Conservation (phyloP, 2,797 vertebrate genomes). For the Buceros bicornis region DNA sequence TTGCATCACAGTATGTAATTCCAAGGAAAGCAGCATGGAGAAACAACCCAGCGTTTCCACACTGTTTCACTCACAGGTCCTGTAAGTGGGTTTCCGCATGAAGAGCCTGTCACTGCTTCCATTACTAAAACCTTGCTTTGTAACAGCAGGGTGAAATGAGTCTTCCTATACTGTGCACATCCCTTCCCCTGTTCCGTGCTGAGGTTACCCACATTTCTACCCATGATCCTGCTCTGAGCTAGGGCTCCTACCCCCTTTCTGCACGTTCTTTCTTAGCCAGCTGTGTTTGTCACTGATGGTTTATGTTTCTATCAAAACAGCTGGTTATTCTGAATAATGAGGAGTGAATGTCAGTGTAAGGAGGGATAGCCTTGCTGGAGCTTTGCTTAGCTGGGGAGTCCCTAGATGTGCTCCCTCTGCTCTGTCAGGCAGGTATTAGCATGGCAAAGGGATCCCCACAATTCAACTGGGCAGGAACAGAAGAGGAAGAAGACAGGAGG, state of each 20-base stretch:
- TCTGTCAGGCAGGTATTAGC: neutral
- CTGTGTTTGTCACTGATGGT: neutral
- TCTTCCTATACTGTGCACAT: neutral
- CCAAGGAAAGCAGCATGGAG: neutral
- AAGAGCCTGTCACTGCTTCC: neutral
- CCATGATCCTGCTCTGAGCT: neutral
- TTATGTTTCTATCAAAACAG: neutral
- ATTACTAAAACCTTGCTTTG: neutral
- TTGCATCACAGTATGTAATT: neutral
- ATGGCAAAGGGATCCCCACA: neutral
- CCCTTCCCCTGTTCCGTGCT: neutral
- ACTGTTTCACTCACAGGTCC: neutral
- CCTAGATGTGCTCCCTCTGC: neutral
- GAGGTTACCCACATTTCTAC: neutral
- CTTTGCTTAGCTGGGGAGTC: neutral
- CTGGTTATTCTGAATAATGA: neutral
- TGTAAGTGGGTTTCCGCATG: neutral
- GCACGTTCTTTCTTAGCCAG: neutral
- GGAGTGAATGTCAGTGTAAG: neutral
- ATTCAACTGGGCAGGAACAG: neutral
- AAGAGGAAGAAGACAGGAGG: neutral
- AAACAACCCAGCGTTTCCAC: neutral
- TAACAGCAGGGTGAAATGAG: neutral
- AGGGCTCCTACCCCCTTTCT: neutral
- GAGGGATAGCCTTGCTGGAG: neutral